Conservation (phyloP, 2,113 vertebrate genomes). For the Ctenomys sociabilis region DNA sequence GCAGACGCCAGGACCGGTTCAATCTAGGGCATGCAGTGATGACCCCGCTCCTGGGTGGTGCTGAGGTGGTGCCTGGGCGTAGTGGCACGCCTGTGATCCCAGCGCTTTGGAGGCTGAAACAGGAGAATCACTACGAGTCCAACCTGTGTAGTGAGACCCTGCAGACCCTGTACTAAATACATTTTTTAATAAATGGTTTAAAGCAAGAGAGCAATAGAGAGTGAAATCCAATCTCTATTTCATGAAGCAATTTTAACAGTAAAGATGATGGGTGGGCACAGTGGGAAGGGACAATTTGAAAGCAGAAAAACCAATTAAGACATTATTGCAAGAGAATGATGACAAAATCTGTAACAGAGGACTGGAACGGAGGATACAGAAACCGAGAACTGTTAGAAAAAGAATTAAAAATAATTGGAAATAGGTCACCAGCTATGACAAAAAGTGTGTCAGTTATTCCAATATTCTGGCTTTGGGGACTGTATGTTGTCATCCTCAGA, state of each 20-base stretch:
- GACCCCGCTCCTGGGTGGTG: no score
- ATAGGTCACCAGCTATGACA: not conserved
- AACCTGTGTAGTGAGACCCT: no score
- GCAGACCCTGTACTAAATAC: no score
- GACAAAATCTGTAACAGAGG: not conserved
- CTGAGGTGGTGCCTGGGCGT: no score
- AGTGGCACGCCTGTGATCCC: no score
- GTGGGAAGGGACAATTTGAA: not conserved
- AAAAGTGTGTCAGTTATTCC: slow-evolving; percentile 3
- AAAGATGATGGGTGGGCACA: no score
- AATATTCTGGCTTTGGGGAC: not conserved
- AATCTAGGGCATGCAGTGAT: no score
- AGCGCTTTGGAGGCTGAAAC: no score
- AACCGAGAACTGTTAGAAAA: slow-evolving; percentile 9
- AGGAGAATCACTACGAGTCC: no score
- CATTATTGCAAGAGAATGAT: not conserved
- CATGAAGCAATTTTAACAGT: not conserved
- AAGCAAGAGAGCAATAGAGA: not conserved
- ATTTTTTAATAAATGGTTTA: not conserved
- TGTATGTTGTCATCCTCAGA: not conserved
- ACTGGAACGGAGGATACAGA: not conserved
- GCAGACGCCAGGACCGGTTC: no score
- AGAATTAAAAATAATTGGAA: slow-evolving; percentile 25
- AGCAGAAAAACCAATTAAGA: not conserved
- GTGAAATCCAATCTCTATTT: not conserved